A percentile compares a stretch with the other conserved stretches of the same genome.
Conservation (phyloP, 1,140 invertebrate species). For the Dinoponera quadriceps region DNA sequence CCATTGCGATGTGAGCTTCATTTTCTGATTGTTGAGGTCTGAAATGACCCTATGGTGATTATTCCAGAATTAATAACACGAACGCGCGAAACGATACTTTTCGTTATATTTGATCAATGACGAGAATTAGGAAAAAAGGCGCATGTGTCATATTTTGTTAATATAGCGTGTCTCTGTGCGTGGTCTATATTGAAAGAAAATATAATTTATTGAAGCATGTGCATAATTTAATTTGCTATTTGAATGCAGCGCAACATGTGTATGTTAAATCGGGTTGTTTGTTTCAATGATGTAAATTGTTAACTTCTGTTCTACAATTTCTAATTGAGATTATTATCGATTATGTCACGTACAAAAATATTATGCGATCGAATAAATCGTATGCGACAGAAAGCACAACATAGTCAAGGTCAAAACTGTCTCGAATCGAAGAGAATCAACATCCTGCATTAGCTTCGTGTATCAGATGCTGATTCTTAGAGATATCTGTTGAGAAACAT, state of each 20-base stretch:
- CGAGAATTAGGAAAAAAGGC: background rate
- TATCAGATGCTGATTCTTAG: conserved; percentile 16
- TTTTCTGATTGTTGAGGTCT: too few relatives aligned
- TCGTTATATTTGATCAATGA: conserved; percentile 17
- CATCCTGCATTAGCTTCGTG: background rate
- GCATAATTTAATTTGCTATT: conserved; percentile 4
- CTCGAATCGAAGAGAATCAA: conserved; percentile 3
- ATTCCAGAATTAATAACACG: too few relatives aligned
- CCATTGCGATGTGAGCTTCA: too few relatives aligned
- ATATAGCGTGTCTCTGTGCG: conserved; percentile 4
- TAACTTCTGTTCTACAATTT: background rate
- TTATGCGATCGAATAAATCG: conserved; percentile 13
- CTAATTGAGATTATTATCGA: conserved; percentile 1
- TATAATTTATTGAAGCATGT: background rate
- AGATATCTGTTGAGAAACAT: conserved; percentile 23
- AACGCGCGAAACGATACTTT: conserved; percentile 10
- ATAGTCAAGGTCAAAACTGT: conserved; percentile 47
- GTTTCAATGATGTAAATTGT: conserved; percentile 7
- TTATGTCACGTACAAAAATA: background rate
- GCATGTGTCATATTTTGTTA: background rate
- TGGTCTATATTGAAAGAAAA: background rate
- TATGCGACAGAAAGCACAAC: background rate
- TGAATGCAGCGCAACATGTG: background rate
- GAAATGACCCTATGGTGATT: too few relatives aligned
- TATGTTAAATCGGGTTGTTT: background rate